phyloP scores from a whole-genome alignment of 2,113 vertebrate species.

The Corydoras maculifer region DNA sequence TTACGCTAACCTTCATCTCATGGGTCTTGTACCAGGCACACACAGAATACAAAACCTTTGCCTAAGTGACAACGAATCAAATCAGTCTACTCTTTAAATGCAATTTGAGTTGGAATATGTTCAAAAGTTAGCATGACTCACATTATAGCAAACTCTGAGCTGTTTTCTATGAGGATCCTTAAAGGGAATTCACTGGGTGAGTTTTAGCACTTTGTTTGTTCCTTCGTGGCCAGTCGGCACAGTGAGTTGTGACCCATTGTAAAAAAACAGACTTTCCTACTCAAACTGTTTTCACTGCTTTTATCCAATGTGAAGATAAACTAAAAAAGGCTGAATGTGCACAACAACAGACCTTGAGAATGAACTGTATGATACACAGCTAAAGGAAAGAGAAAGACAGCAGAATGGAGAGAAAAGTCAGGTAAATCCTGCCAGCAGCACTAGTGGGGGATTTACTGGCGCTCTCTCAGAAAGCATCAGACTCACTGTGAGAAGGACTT shows the following conservation, averaged over 20 bases:
- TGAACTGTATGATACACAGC: slow-evolving; percentile 6
- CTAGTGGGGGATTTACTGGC: neutral
- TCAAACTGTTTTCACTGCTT: slow-evolving; percentile 20
- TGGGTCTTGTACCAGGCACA: slow-evolving; percentile 17
- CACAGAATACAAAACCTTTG: slow-evolving; percentile 15
- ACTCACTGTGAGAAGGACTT: slow-evolving; percentile 93
- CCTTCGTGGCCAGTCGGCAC: neutral
- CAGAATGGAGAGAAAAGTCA: neutral
- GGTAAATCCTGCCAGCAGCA: neutral
- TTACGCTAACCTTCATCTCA: slow-evolving; percentile 35
- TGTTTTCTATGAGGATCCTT: too few species aligned
- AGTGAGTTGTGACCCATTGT: neutral
- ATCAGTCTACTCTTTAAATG: neutral
- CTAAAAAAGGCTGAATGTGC: slow-evolving; percentile 30
- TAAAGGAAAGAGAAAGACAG: neutral
- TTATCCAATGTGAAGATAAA: slow-evolving; percentile 26
- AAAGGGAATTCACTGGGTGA: too few species aligned
- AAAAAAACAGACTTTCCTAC: slow-evolving; percentile 14
- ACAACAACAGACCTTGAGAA: slow-evolving; percentile 26
- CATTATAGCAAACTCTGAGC: neutral
- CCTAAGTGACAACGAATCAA: slow-evolving; percentile 18
- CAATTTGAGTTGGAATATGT: too few species aligned
- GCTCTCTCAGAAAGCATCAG: neutral
- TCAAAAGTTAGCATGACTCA: neutral
- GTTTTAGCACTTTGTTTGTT: neutral